A percentile compares a stretch with the other conserved stretches of the same genome.
Evolutionary conservation across 2,113 vertebrate species (phyloP).

Genomic region (Pseudorhombus dupliciocellatus): DNA sequence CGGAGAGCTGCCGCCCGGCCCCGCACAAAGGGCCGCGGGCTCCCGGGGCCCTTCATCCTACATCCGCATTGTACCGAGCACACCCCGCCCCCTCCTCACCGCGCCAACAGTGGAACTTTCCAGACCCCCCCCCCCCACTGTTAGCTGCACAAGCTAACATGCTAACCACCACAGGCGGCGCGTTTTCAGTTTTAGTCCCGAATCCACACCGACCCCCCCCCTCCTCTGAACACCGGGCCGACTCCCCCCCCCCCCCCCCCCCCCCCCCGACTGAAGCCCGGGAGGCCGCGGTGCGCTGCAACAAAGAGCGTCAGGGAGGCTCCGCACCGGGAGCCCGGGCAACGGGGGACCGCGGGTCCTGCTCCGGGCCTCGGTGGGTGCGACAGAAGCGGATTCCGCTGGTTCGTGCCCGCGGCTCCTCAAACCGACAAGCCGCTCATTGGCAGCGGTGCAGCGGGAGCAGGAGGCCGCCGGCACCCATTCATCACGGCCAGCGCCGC

Average conservation of each 20-base stretch:
- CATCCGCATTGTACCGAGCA: constrained; percentile 28
- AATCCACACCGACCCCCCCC: no score
- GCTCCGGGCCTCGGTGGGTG: background rate
- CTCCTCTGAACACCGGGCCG: background rate
- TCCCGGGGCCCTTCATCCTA: no score
- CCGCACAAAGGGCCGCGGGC: background rate
- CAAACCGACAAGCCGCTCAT: background rate
- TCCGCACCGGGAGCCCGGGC: no score
- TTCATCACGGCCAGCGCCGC: no score
- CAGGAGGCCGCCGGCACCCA: no score
- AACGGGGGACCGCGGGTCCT: no score
- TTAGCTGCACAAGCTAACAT: constrained; percentile 5
- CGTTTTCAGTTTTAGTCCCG: background rate
- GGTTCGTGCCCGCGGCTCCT: background rate
- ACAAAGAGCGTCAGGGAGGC: constrained; percentile 30
- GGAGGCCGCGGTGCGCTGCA: constrained; percentile 22
- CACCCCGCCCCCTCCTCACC: background rate
- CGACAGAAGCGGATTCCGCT: background rate
- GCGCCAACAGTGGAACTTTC: background rate
- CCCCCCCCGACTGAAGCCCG: background rate
- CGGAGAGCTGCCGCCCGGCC: no score
- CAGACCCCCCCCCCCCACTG: background rate
- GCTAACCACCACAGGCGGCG: background rate
- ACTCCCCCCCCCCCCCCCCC: no score
- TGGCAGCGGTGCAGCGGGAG: background rate